Base-by-base conservation (phyloP, 2,888 invertebrate species). In the Trissolcus japonicus region DNA sequence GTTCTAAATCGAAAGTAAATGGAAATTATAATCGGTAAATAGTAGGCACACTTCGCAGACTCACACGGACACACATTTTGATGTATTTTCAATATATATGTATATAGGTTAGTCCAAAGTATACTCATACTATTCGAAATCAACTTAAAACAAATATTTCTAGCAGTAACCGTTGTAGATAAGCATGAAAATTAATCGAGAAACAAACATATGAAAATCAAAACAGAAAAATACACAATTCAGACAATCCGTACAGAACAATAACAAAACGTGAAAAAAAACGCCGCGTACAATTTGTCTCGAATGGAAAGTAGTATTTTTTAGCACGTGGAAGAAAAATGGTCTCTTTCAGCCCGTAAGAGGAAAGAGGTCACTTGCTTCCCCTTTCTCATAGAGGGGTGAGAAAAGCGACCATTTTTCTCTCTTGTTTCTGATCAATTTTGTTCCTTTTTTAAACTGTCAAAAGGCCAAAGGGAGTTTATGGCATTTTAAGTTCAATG, bases 21-120 rank as follows among this genome's bases (percentile, higher is more conserved):
- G 76, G 35, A 56, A 75, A 78, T 79, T 66, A 35, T 79, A 73
- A 79, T 65, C 74, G 48, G 69, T 76, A 35, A 75, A 71, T 55
- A 73, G 51, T 79, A 79, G 76, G 67, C 57, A 75, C 61, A 46
- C n/a, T 16, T 7, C 9, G n/a, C 51, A 51, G 17, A 51, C 51
- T 13, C 51, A 51, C 51, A 16, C 56, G 11, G 17, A 66, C 68
- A 76, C 66, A 61, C 43, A 13, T 75, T 75, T 76, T 69, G 72
- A 79, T 79, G 79, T 76, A 79, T 72, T 79, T 79, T 73, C 76
- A 79, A 76, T 79, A 79, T 79, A 79, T 73, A 76, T 79, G 73
- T 79, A 76, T 62, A 76, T 76, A 76, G 76, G 75, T 63, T 79
- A 79, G 76, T 76, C 69, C 75, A 72, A 63, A 16, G 25, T 69